Conservation (phyloP, 2,797 vertebrate genomes). For the Megalops cyprinoides region DNA sequence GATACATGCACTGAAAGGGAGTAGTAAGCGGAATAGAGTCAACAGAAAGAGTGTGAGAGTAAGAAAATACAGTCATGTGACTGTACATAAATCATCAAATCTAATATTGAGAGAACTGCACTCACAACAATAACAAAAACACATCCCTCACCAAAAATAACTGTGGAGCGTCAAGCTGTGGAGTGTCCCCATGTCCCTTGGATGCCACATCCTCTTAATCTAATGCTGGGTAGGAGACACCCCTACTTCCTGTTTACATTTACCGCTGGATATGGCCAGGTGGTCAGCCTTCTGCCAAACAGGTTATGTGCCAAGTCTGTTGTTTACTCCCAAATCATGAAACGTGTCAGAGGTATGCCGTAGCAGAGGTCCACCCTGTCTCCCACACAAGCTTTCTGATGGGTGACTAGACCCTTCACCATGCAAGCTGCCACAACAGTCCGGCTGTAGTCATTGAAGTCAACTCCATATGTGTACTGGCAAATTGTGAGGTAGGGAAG, state of each 20-base stretch:
- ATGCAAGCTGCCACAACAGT: not conserved
- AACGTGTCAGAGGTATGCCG: not conserved
- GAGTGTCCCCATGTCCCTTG: not conserved
- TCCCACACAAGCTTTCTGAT: not conserved
- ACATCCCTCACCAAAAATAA: not conserved
- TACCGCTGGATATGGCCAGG: slow-evolving; percentile 15
- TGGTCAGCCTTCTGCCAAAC: slow-evolving; percentile 27
- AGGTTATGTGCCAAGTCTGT: not conserved
- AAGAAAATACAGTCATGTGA: too few relatives aligned
- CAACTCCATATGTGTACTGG: slow-evolving; percentile 11
- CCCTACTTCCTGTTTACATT: slow-evolving; percentile 24
- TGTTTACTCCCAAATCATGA: slow-evolving; percentile 24
- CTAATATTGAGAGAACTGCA: too few relatives aligned
- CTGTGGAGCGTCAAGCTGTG: not conserved
- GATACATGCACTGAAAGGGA: too few relatives aligned
- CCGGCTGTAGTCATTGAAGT: not conserved
- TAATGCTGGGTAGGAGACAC: not conserved
- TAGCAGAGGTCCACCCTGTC: not conserved
- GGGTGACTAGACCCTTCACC: not conserved
- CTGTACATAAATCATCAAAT: too few relatives aligned
- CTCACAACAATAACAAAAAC: not conserved
- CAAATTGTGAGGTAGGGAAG: not conserved
- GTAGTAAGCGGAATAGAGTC: too few relatives aligned
- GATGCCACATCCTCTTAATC: slow-evolving; percentile 1
- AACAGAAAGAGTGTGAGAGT: too few relatives aligned